A percentile compares a stretch with the other conserved stretches of the same genome.
Evolutionary conservation across 2,797 vertebrate genomes (phyloP).

Genomic region (Myotis myotis): DNA sequence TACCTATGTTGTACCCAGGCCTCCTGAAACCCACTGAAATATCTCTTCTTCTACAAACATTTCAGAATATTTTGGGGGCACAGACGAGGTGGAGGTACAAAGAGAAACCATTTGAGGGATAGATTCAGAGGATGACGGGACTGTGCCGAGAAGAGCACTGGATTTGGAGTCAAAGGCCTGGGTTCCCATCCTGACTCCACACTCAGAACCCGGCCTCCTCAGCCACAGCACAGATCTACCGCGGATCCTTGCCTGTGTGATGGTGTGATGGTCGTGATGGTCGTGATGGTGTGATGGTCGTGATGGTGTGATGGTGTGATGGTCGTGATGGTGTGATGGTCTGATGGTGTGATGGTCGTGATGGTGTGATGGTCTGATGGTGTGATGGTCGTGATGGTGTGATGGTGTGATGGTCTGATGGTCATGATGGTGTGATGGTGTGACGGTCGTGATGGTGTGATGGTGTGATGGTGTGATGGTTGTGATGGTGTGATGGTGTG

Average conservation of each 20-base stretch:
- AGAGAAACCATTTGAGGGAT: conserved; percentile 27
- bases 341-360: too few relatives aligned
- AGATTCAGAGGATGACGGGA: background rate
- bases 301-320: too few relatives aligned
- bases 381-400: too few relatives aligned
- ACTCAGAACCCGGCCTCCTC: background rate
- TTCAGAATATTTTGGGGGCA: background rate
- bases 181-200: background rate
- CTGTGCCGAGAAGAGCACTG: background rate
- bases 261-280: too few relatives aligned
- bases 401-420: too few relatives aligned
- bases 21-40: background rate
- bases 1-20: background rate
- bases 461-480: too few relatives aligned
- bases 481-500: too few relatives aligned
- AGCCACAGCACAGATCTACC: background rate
- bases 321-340: too few relatives aligned
- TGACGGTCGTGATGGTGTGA: too few relatives aligned
- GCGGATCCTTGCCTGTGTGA: background rate
- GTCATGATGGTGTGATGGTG: too few relatives aligned
- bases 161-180: background rate
- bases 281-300: too few relatives aligned
- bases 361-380: too few relatives aligned
- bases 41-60: background rate
- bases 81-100: background rate